Percentiles rank a stretch among this genome's conserved stretches.
Conservation (phyloP, 1,140 invertebrate genomes). For the Pogonus chalceus region DNA sequence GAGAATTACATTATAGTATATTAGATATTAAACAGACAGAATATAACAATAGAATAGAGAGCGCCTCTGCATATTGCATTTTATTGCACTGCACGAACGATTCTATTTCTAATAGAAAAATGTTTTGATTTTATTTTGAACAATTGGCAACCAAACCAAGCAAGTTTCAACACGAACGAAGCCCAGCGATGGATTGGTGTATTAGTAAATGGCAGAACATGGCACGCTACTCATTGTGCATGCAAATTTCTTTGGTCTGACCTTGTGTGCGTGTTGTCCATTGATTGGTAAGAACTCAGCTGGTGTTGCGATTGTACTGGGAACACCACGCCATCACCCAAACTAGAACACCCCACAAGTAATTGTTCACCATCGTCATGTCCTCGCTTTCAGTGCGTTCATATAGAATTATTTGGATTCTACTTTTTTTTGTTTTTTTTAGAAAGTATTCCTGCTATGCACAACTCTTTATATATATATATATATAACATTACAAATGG, state of each 20-base stretch:
- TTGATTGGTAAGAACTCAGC: conserved; percentile 71
- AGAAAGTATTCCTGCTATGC: too few species aligned
- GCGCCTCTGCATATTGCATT: too few species aligned
- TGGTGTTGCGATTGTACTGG: conserved; percentile 67
- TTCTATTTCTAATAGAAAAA: neutral
- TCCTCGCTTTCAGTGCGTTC: neutral
- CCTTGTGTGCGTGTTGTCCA: conserved; percentile 79
- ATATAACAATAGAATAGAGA: too few species aligned
- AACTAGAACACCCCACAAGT: conserved; percentile 49
- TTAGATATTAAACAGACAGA: too few species aligned
- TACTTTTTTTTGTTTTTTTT: neutral
- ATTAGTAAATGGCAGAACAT: conserved; percentile 14
- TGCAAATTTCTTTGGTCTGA: conserved; percentile 46
- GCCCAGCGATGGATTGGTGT: conserved; percentile 18
- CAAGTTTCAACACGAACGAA: conserved; percentile 16
- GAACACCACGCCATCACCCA: conserved; percentile 78
- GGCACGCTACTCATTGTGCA: conserved; percentile 17
- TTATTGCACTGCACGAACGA: too few species aligned
- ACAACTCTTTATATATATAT: conserved; percentile 4
- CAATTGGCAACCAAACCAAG: conserved; percentile 21
- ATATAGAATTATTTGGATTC: neutral
- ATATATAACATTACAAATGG: neutral
- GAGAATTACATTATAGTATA: too few species aligned
- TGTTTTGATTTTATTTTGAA: conserved; percentile 10
- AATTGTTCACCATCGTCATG: neutral